These are phyloP conservation scores for Nematolebias whitei DNA, from an alignment of 2,113 vertebrate genomes.

Conservation along the genomic window DNA sequence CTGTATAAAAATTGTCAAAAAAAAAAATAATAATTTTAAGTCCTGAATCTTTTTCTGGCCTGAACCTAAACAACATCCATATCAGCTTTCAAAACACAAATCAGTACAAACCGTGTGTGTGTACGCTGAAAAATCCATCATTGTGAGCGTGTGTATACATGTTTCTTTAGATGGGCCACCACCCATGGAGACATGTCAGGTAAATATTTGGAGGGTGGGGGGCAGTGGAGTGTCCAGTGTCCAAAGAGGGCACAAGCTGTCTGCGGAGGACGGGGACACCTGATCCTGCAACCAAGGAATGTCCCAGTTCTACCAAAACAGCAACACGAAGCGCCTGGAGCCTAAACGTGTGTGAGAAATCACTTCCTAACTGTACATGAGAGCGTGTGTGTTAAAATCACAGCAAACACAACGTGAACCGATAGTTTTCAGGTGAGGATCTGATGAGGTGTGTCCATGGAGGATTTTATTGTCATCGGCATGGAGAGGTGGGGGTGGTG, in stretches of 20 bases:
- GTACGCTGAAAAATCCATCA: conserved; percentile 59
- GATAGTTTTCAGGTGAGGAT: conserved; percentile 22
- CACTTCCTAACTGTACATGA: neutral
- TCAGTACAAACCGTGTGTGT: conserved; percentile 41
- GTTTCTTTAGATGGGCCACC: conserved; percentile 71
- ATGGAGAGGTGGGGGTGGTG: conserved; percentile 37
- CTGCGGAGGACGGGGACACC: conserved; percentile 69
- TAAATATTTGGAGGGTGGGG: conserved; percentile 71
- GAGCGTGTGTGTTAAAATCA: neutral
- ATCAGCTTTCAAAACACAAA: conserved; percentile 58
- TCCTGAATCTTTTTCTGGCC: neutral
- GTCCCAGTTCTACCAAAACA: conserved; percentile 64
- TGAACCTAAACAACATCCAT: conserved; percentile 27
- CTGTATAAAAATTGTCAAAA: neutral
- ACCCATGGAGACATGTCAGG: conserved; percentile 80
- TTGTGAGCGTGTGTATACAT: conserved; percentile 61
- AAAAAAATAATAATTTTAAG: too few relatives aligned
- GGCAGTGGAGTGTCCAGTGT: conserved; percentile 67
- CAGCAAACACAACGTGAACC: neutral
- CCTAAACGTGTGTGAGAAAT: neutral
- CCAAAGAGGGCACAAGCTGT: conserved; percentile 67
- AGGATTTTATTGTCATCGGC: conserved; percentile 38
- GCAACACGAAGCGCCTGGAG: conserved; percentile 44
- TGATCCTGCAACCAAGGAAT: conserved; percentile 67
- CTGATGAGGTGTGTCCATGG: neutral